phyloP scores from a whole-genome alignment of 2,797 vertebrate species.

The Parauchenoglanis punctatus region DNA sequence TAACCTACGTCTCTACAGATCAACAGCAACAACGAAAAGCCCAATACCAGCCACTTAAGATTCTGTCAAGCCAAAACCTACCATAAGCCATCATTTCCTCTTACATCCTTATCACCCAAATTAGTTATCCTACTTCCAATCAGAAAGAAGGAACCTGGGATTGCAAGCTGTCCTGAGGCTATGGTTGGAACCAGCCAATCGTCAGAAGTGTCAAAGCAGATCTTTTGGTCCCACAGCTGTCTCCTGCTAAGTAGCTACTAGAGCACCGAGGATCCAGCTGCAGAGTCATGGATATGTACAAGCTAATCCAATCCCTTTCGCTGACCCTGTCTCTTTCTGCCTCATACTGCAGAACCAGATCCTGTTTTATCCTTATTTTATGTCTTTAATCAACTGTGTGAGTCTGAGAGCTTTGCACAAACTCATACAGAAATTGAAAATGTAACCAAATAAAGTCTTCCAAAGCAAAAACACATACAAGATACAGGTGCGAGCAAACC shows the following conservation, averaged over 20 bases:
- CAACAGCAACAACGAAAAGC: neutral
- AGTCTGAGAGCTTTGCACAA: neutral
- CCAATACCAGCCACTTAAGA: neutral
- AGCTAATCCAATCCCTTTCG: conserved; percentile 47
- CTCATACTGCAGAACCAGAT: conserved; percentile 59
- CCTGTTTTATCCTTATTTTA: conserved; percentile 18
- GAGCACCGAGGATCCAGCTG: conserved; percentile 30
- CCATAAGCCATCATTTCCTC: neutral
- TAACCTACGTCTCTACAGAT: neutral
- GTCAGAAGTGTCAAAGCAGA: conserved; percentile 21
- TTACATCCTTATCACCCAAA: neutral
- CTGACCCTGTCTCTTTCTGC: conserved; percentile 26
- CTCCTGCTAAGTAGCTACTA: conserved; percentile 60
- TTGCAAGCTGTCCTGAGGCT: neutral
- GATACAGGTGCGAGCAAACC: neutral
- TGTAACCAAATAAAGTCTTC: neutral
- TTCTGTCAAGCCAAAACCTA: neutral
- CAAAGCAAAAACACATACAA: neutral
- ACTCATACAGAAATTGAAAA: neutral
- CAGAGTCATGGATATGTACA: conserved; percentile 57
- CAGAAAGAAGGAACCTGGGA: neutral
- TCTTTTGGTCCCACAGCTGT: conserved; percentile 56
- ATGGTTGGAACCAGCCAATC: conserved; percentile 28
- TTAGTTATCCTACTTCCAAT: neutral
- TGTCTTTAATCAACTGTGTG: conserved; percentile 1